Evolutionary conservation across 1,140 invertebrate species (phyloP).

Genomic region (Drosophila fuyamai): DNA sequence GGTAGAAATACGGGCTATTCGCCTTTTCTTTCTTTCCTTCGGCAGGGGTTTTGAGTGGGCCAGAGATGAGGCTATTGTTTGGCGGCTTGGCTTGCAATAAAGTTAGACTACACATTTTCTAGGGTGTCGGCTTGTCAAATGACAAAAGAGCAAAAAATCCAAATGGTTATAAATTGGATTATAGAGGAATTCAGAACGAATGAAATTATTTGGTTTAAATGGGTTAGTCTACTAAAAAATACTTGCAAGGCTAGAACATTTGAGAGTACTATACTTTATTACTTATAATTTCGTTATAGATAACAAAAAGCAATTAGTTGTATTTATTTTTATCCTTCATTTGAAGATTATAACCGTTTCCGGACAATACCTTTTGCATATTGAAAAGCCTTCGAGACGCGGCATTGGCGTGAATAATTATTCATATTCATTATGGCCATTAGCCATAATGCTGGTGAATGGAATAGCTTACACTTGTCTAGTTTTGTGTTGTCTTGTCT

Average conservation of each 20-base stretch:
- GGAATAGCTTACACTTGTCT: constrained; percentile 45
- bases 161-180: constrained; percentile 21
- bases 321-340: constrained; percentile 2
- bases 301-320: not conserved
- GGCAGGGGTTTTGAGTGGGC: not conserved
- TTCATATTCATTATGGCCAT: constrained; percentile 55
- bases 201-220: not conserved
- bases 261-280: no score
- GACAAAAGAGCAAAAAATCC: not conserved
- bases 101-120: constrained; percentile 3
- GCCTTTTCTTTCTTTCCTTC: not conserved
- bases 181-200: not conserved
- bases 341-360: constrained; percentile 29
- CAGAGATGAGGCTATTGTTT: constrained; percentile 16
- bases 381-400: constrained; percentile 35
- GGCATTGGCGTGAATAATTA: constrained; percentile 37
- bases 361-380: constrained; percentile 40
- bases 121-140: constrained; percentile 18
- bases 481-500: constrained; percentile 17
- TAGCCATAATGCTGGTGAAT: constrained; percentile 35
- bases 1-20: constrained; percentile 28
- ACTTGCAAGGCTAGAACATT: not conserved
- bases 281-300: no score
- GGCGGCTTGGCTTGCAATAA: constrained; percentile 7
- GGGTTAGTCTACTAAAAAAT: not conserved